Evolutionary conservation across 2,888 invertebrate genomes (phyloP), one percentile per base, ranked within the genome.

Genomic region (Nineta flava): DNA sequence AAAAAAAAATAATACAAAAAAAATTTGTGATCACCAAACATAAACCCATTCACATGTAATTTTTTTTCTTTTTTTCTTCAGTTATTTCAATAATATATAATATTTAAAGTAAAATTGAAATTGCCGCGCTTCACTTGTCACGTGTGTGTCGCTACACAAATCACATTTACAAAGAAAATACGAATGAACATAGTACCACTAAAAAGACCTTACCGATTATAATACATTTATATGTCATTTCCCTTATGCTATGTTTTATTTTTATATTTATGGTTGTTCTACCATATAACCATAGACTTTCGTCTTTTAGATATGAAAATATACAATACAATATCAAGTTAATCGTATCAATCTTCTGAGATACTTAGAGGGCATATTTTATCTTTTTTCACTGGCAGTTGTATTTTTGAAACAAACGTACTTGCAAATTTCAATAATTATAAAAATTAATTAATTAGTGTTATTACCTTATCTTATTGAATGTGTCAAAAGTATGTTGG

Each of bases 61-160:
- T 38, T n/a, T 38, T 13, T 38, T n/a, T 15, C n/a, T n/a, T 5
- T 35, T 35, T 35, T 35, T 10, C 10, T 35, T 35, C 38, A 38
- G 38, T 38, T 38, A 13, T 38, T 38, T 38, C 38, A 13, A 38
- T 38, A 13, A 13, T 38, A 15, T n/a, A 13, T 38, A 38, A 13
- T 38, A 38, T 38, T 38, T 38, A 13, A 38, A 26, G 26, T 38
- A 38, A 38, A 38, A 38, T 38, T 38, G 38, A 38, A 38, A 38
- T 38, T 38, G 38, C 38, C 38, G 38, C 38, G 38, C n/a, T 38
- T 38, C 38, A 38, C n/a, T 38, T 38, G 38, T 38, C 38, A 38
- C 38, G 38, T 38, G 38, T 38, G 38, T 38, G 38, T 38, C 38
- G 38, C 38, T 38, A 38, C 38, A 38, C 38, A 38, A 38, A 38